phyloP scores from a whole-genome alignment of 2,888 invertebrate species.

The Frankliniella intonsa region DNA sequence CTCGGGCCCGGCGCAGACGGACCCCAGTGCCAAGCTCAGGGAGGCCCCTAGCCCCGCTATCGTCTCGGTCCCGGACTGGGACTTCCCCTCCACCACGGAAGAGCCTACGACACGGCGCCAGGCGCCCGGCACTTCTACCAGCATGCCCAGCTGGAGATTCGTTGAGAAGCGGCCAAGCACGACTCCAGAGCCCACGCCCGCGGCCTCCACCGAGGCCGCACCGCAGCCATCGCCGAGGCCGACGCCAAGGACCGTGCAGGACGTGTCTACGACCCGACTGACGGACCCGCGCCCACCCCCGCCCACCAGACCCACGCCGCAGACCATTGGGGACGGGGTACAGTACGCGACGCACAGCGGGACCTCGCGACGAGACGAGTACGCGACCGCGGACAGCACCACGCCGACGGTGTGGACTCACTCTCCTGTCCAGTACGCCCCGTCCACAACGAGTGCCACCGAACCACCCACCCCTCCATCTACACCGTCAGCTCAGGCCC shows the following conservation, averaged over 20 bases:
- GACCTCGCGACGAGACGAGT: no score
- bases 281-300: not conserved
- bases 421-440: not conserved
- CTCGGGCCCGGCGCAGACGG: not conserved
- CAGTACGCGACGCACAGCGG: no score
- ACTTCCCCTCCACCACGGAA: not conserved
- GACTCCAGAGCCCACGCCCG: not conserved
- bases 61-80: constrained; percentile 35
- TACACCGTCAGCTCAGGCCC: not conserved
- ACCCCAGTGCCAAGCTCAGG: not conserved
- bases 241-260: not conserved
- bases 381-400: no score
- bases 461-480: not conserved
- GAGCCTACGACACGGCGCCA: not conserved
- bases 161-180: constrained; percentile 40
- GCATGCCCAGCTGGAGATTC: constrained; percentile 41
- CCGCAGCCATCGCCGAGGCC: not conserved
- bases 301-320: not conserved
- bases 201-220: no score
- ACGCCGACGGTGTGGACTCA: not conserved
- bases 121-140: constrained; percentile 40
- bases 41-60: not conserved
- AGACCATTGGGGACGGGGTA: no score
- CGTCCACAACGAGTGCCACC: not conserved
- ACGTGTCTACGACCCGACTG: not conserved